These are phyloP conservation scores for Sebastes melanostomus DNA, from an alignment of 2,797 vertebrate species.

Conservation along the genomic window DNA sequence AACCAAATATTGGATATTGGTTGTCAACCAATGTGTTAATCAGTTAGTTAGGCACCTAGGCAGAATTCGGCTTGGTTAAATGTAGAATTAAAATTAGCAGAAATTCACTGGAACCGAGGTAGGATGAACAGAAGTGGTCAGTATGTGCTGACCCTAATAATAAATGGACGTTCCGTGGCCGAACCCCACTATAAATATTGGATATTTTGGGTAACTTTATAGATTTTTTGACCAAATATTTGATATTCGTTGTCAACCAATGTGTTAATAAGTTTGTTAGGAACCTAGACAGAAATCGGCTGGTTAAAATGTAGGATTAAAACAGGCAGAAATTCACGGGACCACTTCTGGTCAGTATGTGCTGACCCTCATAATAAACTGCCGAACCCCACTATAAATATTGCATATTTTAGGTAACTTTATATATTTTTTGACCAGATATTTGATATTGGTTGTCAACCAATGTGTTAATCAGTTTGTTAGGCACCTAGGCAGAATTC, in stretches of 20 bases:
- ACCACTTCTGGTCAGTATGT: conserved; percentile 64
- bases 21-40: not conserved
- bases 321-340: conserved; percentile 26
- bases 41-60: not conserved
- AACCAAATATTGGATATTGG: not conserved
- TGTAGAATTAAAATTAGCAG: conserved; percentile 12
- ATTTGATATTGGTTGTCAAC: not conserved
- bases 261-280: conserved; percentile 2
- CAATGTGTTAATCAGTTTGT: conserved; percentile 9
- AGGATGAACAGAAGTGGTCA: conserved; percentile 78
- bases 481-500: not conserved
- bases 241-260: not conserved
- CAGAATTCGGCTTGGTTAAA: not conserved
- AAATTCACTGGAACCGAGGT: conserved; percentile 27
- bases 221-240: not conserved
- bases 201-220: conserved; percentile 13
- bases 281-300: not conserved
- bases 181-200: not conserved
- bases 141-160: conserved; percentile 58
- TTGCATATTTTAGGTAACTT: conserved; percentile 7
- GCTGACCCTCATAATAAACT: conserved; percentile 56
- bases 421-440: not conserved
- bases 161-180: not conserved
- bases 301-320: conserved; percentile 6
- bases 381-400: not conserved